These are phyloP conservation scores for Anticlea derivata DNA, from an alignment of 2,888 invertebrate species.

Conservation along the genomic window DNA sequence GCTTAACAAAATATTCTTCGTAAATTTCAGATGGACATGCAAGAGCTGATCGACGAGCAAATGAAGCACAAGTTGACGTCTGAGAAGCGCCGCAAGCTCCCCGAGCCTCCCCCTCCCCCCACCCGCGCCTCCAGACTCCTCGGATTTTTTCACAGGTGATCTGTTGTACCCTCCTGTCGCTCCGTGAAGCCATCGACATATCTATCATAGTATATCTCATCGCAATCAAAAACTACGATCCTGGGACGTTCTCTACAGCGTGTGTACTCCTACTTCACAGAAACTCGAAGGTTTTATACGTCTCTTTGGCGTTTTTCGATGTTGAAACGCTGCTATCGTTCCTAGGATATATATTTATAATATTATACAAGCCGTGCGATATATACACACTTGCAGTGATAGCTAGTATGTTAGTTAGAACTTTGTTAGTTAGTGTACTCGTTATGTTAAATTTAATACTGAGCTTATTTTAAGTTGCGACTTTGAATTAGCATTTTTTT, in stretches of 20 bases:
- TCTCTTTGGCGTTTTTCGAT: slow-evolving; percentile 59
- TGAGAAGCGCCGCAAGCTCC: slow-evolving; percentile 80
- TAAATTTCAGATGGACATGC: slow-evolving; percentile 94
- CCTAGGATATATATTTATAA: slow-evolving; percentile 56
- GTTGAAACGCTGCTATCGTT: slow-evolving; percentile 48
- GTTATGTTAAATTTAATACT: slow-evolving; percentile 62
- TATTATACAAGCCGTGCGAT: slow-evolving; percentile 70
- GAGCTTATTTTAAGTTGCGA: slow-evolving; percentile 39
- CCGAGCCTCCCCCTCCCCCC: slow-evolving; percentile 63
- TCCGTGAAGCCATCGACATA: slow-evolving; percentile 55
- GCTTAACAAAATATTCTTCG: not conserved
- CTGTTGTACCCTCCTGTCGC: slow-evolving; percentile 63
- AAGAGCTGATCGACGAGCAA: slow-evolving; percentile 95
- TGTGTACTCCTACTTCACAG: slow-evolving; percentile 55
- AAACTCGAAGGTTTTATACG: slow-evolving; percentile 20
- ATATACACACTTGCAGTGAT: slow-evolving; percentile 71
- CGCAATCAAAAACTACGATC: slow-evolving; percentile 57
- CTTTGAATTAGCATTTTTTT: slow-evolving; percentile 8
- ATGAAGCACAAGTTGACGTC: slow-evolving; percentile 92
- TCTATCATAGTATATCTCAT: slow-evolving; percentile 57
- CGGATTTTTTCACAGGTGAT: slow-evolving; percentile 82
- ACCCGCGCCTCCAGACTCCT: slow-evolving; percentile 69
- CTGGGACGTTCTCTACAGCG: slow-evolving; percentile 52
- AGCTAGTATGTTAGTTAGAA: slow-evolving; percentile 66
- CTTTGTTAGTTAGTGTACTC: slow-evolving; percentile 62